Base-by-base conservation (phyloP, 2,113 vertebrate species). In the Diphyllodes magnificus region DNA sequence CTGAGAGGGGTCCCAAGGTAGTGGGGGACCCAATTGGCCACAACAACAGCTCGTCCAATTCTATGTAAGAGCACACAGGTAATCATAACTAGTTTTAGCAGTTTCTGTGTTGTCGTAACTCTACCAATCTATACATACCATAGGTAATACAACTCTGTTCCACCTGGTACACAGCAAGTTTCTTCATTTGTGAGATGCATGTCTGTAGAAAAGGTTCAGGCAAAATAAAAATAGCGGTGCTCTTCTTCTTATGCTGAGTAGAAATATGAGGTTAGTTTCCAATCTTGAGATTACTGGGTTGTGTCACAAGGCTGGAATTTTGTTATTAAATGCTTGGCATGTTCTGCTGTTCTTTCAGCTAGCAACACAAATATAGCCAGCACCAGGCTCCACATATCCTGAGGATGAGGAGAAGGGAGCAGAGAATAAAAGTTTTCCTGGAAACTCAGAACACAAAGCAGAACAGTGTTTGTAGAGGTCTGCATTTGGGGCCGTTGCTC, bases 251-350 rank as follows among this genome's bases (percentile, higher is more conserved):
- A 45, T 88, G 64, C 83, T 81, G 90, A 94, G 28, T 81, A 88
- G 76, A 95, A 88, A 77, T 89, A 85, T 10, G 78, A 96, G 50
- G 63, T 81, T 94, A 53, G 44, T 90, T 96, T 93, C 66, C 57
- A 97, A 59, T 61, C 7, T 44, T 72, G 70, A 71, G 66, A 95
- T 96, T 94, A 86, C 85, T 89, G 68, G 66, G 10, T 96, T 96
- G 89, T 96, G 88, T 97, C 93, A 97, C 45, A 92, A 70, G 91
- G 82, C 89, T 96, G 97, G 96, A 96, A 97, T 97, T 97, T 94
- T 93, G 91, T 96, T 96, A 92, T 81, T 96, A 94, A 95, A 95
- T 20, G 21, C 68, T 97, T 97, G 96, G 93, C 93, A 59, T 82
- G 81, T 82, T 94, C 66, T 90, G 86, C 79, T 92, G 80, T 92